phyloP scores from a whole-genome alignment of 2,797 vertebrate genomes.

The Coregonus ussuriensis region DNA sequence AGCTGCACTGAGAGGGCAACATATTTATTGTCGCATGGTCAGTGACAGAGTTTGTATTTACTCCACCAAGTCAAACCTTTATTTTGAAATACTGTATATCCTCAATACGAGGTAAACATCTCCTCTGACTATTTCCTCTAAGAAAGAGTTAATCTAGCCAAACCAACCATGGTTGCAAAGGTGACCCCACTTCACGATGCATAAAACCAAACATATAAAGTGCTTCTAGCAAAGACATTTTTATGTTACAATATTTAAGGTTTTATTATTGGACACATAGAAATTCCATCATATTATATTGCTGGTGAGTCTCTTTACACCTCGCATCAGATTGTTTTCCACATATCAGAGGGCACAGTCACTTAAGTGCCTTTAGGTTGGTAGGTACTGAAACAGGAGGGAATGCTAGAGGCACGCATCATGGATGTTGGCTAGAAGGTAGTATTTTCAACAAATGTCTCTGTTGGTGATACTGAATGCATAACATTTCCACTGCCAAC shows the following conservation, averaged over 20 bases:
- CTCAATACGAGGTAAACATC: not conserved
- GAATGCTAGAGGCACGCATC: not conserved
- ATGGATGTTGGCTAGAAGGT: not conserved
- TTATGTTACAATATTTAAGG: not conserved
- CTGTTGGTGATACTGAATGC: not conserved
- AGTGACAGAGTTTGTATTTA: not conserved
- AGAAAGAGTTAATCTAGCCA: not conserved
- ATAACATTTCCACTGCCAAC: not conserved
- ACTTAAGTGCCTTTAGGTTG: not conserved
- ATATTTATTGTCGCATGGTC: not conserved
- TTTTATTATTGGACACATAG: not conserved
- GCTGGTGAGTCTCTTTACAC: not conserved
- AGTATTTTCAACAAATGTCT: not conserved
- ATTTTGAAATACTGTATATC: not conserved
- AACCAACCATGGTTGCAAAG: not conserved
- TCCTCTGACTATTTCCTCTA: not conserved
- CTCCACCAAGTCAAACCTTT: not conserved
- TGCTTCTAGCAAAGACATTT: not conserved
- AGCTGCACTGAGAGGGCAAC: not conserved
- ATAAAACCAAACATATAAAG: not conserved
- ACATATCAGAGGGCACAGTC: not conserved
- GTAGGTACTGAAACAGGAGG: not conserved
- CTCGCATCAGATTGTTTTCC: not conserved
- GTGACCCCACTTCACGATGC: not conserved
- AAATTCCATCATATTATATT: conserved; percentile 8